A percentile compares a stretch with the other conserved stretches of the same genome.
Conservation (phyloP, 2,113 vertebrate species). For the Actenoides hombroni region DNA sequence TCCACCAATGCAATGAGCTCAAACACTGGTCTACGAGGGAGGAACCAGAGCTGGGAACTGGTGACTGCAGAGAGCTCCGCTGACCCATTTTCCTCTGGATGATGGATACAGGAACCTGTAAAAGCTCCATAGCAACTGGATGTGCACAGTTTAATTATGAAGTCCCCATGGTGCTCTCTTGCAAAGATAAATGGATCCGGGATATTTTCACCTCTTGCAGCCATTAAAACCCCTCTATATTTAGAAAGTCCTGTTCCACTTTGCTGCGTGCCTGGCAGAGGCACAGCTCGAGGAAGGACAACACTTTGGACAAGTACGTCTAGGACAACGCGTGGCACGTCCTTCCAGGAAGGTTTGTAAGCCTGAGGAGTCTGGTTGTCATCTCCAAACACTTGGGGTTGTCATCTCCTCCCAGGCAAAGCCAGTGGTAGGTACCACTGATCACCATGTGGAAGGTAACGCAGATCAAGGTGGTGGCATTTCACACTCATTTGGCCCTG, state of each 20-base stretch:
- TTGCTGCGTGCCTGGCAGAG: background rate
- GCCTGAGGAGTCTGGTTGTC: background rate
- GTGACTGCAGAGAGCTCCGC: background rate
- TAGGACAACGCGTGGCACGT: background rate
- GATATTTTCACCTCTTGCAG: background rate
- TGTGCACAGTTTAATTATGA: slow-evolving; percentile 9
- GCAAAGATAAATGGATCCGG: slow-evolving; percentile 1
- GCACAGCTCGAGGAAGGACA: background rate
- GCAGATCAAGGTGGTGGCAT: rapidly evolving
- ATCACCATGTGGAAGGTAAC: background rate
- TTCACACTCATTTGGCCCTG: background rate
- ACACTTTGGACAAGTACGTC: rapidly evolving
- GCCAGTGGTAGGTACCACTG: rapidly evolving
- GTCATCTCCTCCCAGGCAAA: background rate
- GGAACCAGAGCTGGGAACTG: background rate
- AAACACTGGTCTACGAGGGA: rapidly evolving
- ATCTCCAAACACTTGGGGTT: rapidly evolving
- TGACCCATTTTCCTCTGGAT: slow-evolving; percentile 70
- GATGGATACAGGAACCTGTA: slow-evolving; percentile 21
- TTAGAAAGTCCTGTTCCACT: slow-evolving; percentile 40
- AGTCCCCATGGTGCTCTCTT: slow-evolving; percentile 29
- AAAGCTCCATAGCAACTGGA: slow-evolving; percentile 68
- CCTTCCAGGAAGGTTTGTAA: background rate
- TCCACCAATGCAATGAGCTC: rapidly evolving
- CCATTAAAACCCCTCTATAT: background rate